Base-by-base conservation (phyloP, 1,140 invertebrate genomes). In the Phocides pigmalion region DNA sequence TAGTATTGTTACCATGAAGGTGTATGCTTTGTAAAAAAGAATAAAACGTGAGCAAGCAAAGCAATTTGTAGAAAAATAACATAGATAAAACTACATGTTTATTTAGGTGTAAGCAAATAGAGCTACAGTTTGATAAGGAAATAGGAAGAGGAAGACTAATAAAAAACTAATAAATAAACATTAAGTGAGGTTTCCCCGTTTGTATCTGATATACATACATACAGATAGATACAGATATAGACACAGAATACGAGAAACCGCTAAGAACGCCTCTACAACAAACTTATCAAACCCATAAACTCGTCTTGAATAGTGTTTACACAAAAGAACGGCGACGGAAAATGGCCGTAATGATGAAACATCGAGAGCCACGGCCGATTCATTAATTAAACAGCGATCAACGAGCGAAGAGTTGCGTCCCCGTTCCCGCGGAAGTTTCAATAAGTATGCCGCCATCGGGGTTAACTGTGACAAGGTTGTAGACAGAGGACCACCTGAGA, bases 391-490 rank as follows among this genome's bases (percentile, higher is more conserved):
- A 82, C 76, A 80, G 81, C 70, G 72, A 74, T 62, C 70, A 62
- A 64, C 64, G 42, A 62, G 53, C 72, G 66, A 75, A 68, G 70
- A 73, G 65, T 66, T 65, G 63, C 70, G 81, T 80, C 72, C 81
- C 70, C 75, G 73, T 88, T 88, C 83, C 82, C 81, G 81, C 72
- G 78, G 70, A 83, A 84, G 66, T 86, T 86, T 84, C 82, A 77
- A 84, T 86, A 80, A 76, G 82, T 86, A 80, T 76, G 42, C 51
- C 69, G 59, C 62, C 78, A 81, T 80, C 70, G 78, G 74, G 76
- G 83, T 82, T 81, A 87, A 85, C 72, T 85, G 79, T 86, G 82
- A 89, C 84, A 89, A 89, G 82, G 86, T 79, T 86, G 77, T 68
- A 79, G 72, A 68, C 64, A 74, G 75, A 80, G 66, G 76, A 86